phyloP scores from a whole-genome alignment of 2,113 vertebrate species.

The Mormoops blainvillei region DNA sequence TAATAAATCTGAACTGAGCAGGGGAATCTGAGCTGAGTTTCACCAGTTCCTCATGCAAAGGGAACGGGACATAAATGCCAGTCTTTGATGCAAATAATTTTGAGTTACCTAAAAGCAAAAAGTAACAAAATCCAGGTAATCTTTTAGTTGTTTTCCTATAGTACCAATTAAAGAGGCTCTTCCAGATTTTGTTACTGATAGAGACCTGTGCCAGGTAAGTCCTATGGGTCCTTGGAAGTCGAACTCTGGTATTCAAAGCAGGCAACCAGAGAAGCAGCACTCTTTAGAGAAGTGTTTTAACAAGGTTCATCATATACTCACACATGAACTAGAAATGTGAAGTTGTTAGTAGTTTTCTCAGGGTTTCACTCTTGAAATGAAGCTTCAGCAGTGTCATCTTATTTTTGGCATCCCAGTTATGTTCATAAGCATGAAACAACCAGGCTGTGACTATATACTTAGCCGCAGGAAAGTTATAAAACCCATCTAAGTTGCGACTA shows the following conservation, averaged over 20 bases:
- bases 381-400: conserved; percentile 32
- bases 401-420: conserved; percentile 46
- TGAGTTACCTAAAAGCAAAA: background rate
- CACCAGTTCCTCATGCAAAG: background rate
- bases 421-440: conserved; percentile 31
- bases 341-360: conserved; percentile 46
- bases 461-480: conserved; percentile 31
- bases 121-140: background rate
- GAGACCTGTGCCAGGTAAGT: background rate
- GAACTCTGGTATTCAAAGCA: background rate
- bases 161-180: background rate
- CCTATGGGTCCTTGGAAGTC: background rate
- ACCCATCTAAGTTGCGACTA: conserved; percentile 18
- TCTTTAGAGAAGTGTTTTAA: background rate
- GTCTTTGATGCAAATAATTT: background rate
- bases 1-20: background rate
- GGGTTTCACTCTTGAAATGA: conserved; percentile 13
- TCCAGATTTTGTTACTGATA: background rate
- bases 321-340: conserved; percentile 37
- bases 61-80: background rate
- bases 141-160: background rate
- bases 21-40: background rate
- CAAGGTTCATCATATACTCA: conserved; percentile 24
- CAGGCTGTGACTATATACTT: background rate
- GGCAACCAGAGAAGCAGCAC: background rate